These are phyloP conservation scores for Heliconius sara DNA, from an alignment of 2,888 invertebrate genomes.

Conservation along the genomic window DNA sequence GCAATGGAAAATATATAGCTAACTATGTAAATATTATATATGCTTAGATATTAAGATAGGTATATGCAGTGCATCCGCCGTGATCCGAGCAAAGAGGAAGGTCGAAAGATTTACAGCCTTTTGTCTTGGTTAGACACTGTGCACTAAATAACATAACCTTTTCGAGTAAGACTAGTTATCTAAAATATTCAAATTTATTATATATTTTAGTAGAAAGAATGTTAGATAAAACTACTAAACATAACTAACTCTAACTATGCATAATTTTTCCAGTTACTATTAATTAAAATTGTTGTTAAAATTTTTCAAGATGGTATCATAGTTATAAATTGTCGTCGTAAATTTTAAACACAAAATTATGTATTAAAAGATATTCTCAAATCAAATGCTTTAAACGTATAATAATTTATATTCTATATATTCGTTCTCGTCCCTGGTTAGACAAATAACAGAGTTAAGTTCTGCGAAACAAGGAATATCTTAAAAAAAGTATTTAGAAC, in stretches of 20 bases:
- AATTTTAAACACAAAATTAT: not conserved
- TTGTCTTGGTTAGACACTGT: conserved; percentile 56
- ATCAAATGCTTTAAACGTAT: not conserved
- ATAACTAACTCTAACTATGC: not conserved
- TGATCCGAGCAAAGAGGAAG: conserved; percentile 64
- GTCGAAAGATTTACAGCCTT: conserved; percentile 70
- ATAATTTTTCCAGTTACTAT: not conserved
- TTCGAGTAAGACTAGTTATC: conserved; percentile 13
- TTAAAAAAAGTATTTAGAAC: not conserved
- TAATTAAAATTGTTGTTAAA: not conserved
- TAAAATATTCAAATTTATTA: conserved; percentile 6
- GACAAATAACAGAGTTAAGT: not conserved
- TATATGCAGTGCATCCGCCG: conserved; percentile 55
- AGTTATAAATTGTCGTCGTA: not conserved
- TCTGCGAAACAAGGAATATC: not conserved
- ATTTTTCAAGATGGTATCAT: not conserved
- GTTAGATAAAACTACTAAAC: not conserved
- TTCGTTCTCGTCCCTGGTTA: not conserved
- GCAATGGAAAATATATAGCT: not conserved
- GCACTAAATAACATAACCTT: conserved; percentile 49
- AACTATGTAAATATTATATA: not conserved
- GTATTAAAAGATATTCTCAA: not conserved
- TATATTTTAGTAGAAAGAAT: not conserved
- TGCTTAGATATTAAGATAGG: not conserved
- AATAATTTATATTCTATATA: not conserved